Evolutionary conservation across 2,113 vertebrate genomes (phyloP).

Genomic region (Rhea americana): DNA sequence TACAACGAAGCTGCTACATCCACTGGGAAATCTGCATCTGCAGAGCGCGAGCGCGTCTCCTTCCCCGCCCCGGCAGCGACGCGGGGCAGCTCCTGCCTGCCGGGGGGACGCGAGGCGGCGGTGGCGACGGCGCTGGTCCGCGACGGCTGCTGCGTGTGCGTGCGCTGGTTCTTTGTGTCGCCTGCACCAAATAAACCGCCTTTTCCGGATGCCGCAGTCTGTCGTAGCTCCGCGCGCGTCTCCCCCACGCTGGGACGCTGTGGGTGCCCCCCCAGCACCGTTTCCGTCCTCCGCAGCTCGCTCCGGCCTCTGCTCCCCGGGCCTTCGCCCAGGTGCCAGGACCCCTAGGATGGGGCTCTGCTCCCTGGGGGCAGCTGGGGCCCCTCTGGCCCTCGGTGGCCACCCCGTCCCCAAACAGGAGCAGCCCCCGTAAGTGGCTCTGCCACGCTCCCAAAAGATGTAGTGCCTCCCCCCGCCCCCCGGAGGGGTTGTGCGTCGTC

Average conservation of each 20-base stretch:
- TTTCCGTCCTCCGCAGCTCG: too few species aligned
- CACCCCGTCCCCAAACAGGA: background rate
- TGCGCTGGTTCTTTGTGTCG: conserved; percentile 28
- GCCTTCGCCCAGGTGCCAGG: background rate
- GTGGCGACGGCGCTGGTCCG: background rate
- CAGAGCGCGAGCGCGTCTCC: background rate
- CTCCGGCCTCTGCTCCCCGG: too few species aligned
- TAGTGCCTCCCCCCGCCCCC: background rate
- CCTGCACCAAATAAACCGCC: conserved; percentile 47
- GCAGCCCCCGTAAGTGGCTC: too few species aligned
- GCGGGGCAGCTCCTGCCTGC: too few species aligned
- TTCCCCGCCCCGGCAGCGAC: background rate
- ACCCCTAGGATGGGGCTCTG: background rate
- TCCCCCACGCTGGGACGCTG: background rate
- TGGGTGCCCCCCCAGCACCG: background rate
- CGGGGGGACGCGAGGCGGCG: too few species aligned
- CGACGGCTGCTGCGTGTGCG: conserved; percentile 31
- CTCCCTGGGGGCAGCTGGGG: background rate
- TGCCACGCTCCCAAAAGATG: background rate
- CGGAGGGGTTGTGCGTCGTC: too few species aligned
- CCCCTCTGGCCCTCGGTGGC: background rate
- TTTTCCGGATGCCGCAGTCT: conserved; percentile 30
- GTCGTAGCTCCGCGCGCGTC: background rate
- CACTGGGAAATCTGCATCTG: background rate
- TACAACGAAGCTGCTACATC: conserved; percentile 35